phyloP scores from a whole-genome alignment of 1,140 invertebrate species.

The Copidosoma floridanum region DNA sequence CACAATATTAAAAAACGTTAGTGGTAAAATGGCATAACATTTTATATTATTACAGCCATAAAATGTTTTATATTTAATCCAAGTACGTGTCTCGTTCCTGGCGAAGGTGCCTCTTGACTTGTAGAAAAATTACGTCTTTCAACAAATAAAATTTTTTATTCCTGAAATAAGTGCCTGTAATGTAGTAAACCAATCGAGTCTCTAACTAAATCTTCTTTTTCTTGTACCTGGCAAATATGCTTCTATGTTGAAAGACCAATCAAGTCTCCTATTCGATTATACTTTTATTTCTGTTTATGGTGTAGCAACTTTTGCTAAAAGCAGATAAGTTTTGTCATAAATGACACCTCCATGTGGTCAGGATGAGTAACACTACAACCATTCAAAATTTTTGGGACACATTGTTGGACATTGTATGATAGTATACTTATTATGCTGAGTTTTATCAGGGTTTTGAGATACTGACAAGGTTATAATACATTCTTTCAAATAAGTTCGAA shows the following conservation, averaged over 20 bases:
- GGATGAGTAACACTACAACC: background rate
- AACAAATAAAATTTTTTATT: background rate
- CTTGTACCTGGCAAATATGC: background rate
- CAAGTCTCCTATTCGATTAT: too few species aligned
- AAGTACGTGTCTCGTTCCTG: background rate
- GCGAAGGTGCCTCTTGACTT: background rate
- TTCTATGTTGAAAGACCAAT: background rate
- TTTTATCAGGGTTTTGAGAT: background rate
- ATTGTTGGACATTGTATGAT: background rate
- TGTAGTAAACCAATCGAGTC: too few species aligned
- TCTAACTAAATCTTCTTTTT: too few species aligned
- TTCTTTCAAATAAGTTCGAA: too few species aligned
- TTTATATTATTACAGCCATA: background rate
- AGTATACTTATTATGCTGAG: background rate
- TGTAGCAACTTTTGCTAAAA: background rate
- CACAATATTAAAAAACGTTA: background rate
- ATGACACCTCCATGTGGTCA: background rate
- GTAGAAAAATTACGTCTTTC: too few species aligned
- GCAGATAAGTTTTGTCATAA: background rate
- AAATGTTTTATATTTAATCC: background rate
- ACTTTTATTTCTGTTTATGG: too few species aligned
- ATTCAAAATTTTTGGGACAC: background rate
- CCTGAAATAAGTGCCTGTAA: background rate
- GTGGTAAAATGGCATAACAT: background rate
- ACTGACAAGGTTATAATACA: background rate